Percentiles rank a stretch among this genome's conserved stretches.
phyloP scores from a whole-genome alignment of 2,797 vertebrate genomes.

The Siniperca obscura region DNA sequence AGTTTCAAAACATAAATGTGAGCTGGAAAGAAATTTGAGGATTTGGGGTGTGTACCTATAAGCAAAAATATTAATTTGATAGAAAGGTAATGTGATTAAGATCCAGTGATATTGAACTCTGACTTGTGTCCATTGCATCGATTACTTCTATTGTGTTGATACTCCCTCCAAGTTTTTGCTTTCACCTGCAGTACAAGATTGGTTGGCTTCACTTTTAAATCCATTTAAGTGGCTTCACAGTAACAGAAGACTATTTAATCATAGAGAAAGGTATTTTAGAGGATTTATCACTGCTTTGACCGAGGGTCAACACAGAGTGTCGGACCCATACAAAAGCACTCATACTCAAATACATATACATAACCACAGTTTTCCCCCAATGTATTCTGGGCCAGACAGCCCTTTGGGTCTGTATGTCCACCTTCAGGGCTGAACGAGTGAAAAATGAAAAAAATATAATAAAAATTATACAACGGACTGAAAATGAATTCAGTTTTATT shows the following conservation, averaged over 20 bases:
- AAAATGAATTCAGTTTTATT: conserved; percentile 4
- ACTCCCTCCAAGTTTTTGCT: conserved; percentile 55
- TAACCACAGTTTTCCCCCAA: conserved; percentile 17
- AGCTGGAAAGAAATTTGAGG: not conserved
- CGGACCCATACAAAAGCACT: conserved; percentile 49
- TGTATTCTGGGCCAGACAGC: conserved; percentile 22
- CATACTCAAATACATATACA: conserved; percentile 49
- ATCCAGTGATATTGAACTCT: conserved; percentile 37
- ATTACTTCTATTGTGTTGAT: conserved; percentile 54
- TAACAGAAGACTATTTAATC: conserved; percentile 72
- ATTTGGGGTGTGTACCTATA: not conserved
- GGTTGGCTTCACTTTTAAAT: conserved; percentile 63
- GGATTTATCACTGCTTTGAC: conserved; percentile 66
- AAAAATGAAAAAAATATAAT: conserved; percentile 19
- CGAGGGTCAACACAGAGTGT: conserved; percentile 46
- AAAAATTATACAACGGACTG: not conserved
- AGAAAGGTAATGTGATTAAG: conserved; percentile 44
- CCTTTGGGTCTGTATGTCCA: not conserved
- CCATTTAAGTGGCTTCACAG: conserved; percentile 63
- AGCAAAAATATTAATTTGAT: conserved; percentile 29
- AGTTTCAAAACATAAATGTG: not conserved
- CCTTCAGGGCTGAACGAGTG: not conserved
- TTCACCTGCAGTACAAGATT: conserved; percentile 38
- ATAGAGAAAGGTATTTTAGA: conserved; percentile 70
- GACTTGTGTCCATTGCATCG: conserved; percentile 40